phyloP scores from a whole-genome alignment of 1,140 invertebrate genomes.

The Drosophila insularis region DNA sequence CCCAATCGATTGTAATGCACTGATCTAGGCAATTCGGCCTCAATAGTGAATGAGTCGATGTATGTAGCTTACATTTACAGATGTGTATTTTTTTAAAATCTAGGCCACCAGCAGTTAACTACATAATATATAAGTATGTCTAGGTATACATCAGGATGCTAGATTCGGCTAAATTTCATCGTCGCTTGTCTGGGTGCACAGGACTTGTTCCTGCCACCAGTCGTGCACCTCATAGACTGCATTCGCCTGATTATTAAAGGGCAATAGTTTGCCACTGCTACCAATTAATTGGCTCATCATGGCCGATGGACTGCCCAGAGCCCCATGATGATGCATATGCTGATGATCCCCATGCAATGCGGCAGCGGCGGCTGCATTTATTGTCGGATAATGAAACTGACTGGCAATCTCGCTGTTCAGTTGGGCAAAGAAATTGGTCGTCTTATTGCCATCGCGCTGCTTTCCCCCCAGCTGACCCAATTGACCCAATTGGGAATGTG shows the following conservation, averaged over 20 bases:
- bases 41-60: slow-evolving; percentile 24
- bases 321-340: slow-evolving; percentile 14
- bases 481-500: slow-evolving; percentile 40
- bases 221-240: slow-evolving; percentile 85
- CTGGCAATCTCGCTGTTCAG: slow-evolving; percentile 60
- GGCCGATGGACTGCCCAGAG: slow-evolving; percentile 71
- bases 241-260: slow-evolving; percentile 84
- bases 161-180: slow-evolving; percentile 82
- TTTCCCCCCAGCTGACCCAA: slow-evolving; percentile 41
- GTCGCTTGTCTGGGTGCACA: slow-evolving; percentile 84
- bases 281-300: slow-evolving; percentile 81
- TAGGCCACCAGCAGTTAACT: slow-evolving; percentile 58
- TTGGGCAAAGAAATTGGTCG: slow-evolving; percentile 60
- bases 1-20: slow-evolving; percentile 3
- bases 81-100: slow-evolving; percentile 37
- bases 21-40: slow-evolving; percentile 32
- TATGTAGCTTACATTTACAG: slow-evolving; percentile 37
- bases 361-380: slow-evolving; percentile 37
- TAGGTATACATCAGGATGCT: slow-evolving; percentile 3
- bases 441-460: slow-evolving; percentile 49
- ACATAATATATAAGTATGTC: slow-evolving; percentile 9
- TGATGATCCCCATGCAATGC: slow-evolving; percentile 37
- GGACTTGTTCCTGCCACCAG: slow-evolving; percentile 87
- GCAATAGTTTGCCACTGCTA: slow-evolving; percentile 66
- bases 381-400: slow-evolving; percentile 76